Evolutionary conservation across 2,113 vertebrate species (phyloP).

Genomic region (Oxyura jamaicensis): DNA sequence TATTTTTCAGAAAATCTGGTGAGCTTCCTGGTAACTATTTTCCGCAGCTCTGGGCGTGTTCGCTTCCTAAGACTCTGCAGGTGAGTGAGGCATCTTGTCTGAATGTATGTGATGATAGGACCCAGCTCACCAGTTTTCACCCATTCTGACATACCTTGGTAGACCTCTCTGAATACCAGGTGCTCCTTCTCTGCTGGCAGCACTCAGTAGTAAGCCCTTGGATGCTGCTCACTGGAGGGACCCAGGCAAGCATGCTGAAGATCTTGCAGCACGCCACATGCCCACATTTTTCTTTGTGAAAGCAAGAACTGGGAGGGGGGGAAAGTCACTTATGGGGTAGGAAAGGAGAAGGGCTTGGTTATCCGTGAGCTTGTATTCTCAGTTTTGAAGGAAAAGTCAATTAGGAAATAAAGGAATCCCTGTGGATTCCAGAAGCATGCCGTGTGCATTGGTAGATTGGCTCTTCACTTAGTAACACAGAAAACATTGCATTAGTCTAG

Average conservation of each 20-base stretch:
- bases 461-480: neutral
- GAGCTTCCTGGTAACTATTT: neutral
- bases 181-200: fast-evolving
- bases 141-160: neutral
- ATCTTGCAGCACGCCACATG: neutral
- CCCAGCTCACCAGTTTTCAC: neutral
- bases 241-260: neutral
- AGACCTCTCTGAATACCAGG: neutral
- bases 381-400: neutral
- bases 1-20: neutral
- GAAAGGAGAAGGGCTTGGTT: neutral
- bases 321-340: neutral
- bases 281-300: neutral
- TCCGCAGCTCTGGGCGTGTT: neutral
- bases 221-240: neutral
- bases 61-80: neutral
- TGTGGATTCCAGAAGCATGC: neutral
- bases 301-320: neutral
- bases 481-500: neutral
- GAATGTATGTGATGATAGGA: neutral
- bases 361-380: neutral
- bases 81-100: neutral
- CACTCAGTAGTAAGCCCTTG: neutral
- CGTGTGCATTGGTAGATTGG: neutral
- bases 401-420: neutral